These are phyloP conservation scores for Luehdorfia chinensis DNA, from an alignment of 1,140 invertebrate species.

Conservation along the genomic window DNA sequence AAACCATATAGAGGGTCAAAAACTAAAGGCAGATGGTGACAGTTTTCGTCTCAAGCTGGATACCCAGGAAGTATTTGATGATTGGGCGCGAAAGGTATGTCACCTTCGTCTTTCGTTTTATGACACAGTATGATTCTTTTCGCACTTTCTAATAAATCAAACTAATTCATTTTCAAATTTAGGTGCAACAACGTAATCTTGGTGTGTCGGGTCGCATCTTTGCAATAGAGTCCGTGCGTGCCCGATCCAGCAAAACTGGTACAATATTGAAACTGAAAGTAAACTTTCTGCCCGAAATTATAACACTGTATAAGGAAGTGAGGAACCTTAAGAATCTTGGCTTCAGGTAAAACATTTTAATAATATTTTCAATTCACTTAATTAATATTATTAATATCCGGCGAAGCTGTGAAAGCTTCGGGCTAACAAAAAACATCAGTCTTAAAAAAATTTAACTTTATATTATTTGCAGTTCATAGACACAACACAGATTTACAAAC, in stretches of 20 bases:
- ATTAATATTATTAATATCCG: not conserved
- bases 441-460: no score
- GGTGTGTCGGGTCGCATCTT: slow-evolving; percentile 97
- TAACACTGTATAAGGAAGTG: slow-evolving; percentile 98
- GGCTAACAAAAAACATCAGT: no score
- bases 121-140: no score
- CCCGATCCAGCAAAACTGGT: slow-evolving; percentile 89
- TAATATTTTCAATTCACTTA: not conserved
- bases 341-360: slow-evolving; percentile 80
- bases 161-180: slow-evolving; percentile 6
- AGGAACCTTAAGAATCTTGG: slow-evolving; percentile 97
- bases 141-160: slow-evolving; percentile 2
- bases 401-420: not conserved
- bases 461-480: no score
- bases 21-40: slow-evolving; percentile 98
- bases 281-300: slow-evolving; percentile 99
- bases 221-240: slow-evolving; percentile 92
- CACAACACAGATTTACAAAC: no score
- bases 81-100: slow-evolving; percentile 91
- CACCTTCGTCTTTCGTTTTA: no score
- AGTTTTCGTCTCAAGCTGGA: slow-evolving; percentile 97
- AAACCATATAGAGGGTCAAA: slow-evolving; percentile 99
- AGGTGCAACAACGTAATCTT: slow-evolving; percentile 95
- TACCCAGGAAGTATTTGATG: slow-evolving; percentile 97
- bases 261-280: slow-evolving; percentile 96